Conservation (phyloP, 2,113 vertebrate species). For the Xiphias gladius region DNA sequence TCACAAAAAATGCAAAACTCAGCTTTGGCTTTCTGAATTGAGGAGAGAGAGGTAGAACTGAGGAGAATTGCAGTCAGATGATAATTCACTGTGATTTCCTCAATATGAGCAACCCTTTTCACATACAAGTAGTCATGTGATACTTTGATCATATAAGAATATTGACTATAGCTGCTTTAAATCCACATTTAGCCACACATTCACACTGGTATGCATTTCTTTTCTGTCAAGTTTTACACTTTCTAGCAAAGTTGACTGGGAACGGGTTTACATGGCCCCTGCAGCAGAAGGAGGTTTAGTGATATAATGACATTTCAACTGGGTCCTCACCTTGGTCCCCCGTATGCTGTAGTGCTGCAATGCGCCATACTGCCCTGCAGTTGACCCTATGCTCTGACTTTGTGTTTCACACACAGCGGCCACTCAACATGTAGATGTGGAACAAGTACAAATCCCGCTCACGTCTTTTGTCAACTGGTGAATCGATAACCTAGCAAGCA, state of each 20-base stretch:
- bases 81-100: not conserved
- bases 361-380: constrained; percentile 17
- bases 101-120: not conserved
- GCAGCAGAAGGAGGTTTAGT: not conserved
- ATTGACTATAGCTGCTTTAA: not conserved
- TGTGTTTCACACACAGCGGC: constrained; percentile 23
- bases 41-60: not conserved
- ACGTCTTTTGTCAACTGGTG: not conserved
- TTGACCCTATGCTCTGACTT: constrained; percentile 38
- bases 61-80: not conserved
- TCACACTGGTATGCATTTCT: not conserved
- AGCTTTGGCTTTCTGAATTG: not conserved
- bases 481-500: not conserved
- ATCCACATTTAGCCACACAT: not conserved
- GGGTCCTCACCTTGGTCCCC: not conserved
- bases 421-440: not conserved
- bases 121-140: not conserved
- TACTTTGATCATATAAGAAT: not conserved
- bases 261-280: not conserved
- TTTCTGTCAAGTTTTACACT: not conserved
- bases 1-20: not conserved
- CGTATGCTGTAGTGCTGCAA: constrained; percentile 22
- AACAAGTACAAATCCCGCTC: constrained; percentile 2
- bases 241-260: not conserved
- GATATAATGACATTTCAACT: not conserved